Base-by-base conservation (phyloP, 2,797 vertebrate genomes). In the Toxotes lorentzi region DNA sequence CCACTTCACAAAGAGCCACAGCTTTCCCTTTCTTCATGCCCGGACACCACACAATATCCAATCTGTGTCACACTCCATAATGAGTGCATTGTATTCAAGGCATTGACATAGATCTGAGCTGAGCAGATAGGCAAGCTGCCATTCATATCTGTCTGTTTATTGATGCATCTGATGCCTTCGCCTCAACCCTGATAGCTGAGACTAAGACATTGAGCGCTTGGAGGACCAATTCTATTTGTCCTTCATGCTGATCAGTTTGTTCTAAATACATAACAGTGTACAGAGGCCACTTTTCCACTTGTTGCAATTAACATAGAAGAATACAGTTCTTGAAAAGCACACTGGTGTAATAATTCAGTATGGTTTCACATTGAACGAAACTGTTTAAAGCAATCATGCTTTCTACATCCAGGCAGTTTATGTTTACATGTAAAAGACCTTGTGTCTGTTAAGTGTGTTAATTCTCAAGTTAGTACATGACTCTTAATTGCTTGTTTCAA, bases 21-120 rank as follows among this genome's bases (percentile, higher is more conserved):
- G 56, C 66, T 45, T 88, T 90, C 66, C 35, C 51, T 79, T 75
- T 82, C 63, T 87, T 82, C 69, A 59, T 65, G 67, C 53, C 2
- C 7, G 0, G 58, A 45, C 51, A 32, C 40, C 0, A 1, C 64
- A 93, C 90, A 93, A 91, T 90, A 82, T 91, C 35, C 75, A 74
- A 72, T 60, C 67, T 93, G 91, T 91, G 87, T 79, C 65, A 9
- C 12, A 17, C 32, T 81, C 60, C 63, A 92, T 91, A 92, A 92
- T 88, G 80, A 82, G 57, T 11, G 43, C 82, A 90, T 91, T 93
- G 87, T 92, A 41, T 59, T 76, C 60, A 34, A 70, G 12, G 38
- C 41, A 0, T 23, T 73, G 82, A 86, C 86, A 84, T 62, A 81
- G 67, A 86, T 83, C 63, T 73, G 16, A 82, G 53, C 58, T 58